Conservation (phyloP, 2,797 vertebrate genomes). For the Parotocinclus haroldoi region DNA sequence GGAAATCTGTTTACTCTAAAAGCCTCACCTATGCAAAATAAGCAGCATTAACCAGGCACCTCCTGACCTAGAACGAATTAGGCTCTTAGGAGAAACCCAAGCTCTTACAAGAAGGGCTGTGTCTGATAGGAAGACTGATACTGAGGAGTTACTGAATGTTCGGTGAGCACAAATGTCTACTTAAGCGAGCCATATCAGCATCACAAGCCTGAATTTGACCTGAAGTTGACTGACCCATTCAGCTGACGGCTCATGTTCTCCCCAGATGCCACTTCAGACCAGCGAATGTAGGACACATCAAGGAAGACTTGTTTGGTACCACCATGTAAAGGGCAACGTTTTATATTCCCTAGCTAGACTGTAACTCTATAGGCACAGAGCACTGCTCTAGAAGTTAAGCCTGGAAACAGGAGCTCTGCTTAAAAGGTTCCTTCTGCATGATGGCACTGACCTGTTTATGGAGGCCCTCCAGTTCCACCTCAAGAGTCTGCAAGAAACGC, state of each 20-base stretch:
- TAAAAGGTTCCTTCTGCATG: conserved; percentile 15
- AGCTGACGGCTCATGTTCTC: neutral
- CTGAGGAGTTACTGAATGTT: conserved; percentile 18
- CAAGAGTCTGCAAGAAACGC: conserved; percentile 75
- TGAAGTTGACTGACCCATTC: conserved; percentile 14
- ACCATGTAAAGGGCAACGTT: conserved; percentile 42
- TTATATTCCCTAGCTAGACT: conserved; percentile 34
- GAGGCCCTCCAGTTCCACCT: conserved; percentile 77
- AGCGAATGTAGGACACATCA: conserved; percentile 24
- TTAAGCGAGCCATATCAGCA: conserved; percentile 1
- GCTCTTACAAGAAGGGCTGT: conserved; percentile 18
- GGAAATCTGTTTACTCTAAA: conserved; percentile 37
- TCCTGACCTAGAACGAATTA: conserved; percentile 19
- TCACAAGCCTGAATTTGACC: conserved; percentile 20
- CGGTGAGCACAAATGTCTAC: conserved; percentile 2
- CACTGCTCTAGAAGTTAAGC: conserved; percentile 31
- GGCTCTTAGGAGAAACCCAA: conserved; percentile 11
- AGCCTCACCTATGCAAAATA: neutral
- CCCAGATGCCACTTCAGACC: conserved; percentile 17
- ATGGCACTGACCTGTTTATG: conserved; percentile 73
- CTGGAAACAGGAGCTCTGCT: conserved; percentile 28
- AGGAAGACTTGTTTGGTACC: conserved; percentile 24
- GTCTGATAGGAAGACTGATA: conserved; percentile 18
- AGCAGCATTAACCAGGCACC: neutral
- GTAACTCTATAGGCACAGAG: conserved; percentile 40